These are phyloP conservation scores for Drosophila santomea DNA, from an alignment of 1,140 invertebrate species.

Conservation along the genomic window DNA sequence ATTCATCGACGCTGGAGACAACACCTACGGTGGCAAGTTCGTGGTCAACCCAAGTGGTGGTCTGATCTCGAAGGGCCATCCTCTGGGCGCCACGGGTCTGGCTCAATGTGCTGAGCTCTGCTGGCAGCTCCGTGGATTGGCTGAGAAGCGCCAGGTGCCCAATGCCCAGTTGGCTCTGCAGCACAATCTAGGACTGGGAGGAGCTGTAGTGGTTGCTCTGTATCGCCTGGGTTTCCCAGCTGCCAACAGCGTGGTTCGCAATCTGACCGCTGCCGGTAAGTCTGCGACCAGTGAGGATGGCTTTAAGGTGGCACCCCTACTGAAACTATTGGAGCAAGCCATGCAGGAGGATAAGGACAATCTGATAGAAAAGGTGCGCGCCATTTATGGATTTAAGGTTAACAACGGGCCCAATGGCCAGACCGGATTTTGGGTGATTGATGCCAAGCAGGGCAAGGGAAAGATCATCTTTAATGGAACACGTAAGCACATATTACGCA, in stretches of 20 bases:
- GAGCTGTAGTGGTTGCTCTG: constrained; percentile 95
- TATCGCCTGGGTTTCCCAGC: constrained; percentile 93
- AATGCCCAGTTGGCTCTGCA: constrained; percentile 94
- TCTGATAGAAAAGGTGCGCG: constrained; percentile 93
- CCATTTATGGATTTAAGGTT: constrained; percentile 95
- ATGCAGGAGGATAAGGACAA: constrained; percentile 93
- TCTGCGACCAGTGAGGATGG: constrained; percentile 78
- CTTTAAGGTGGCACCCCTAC: constrained; percentile 87
- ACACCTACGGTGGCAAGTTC: constrained; percentile 98
- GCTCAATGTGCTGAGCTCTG: constrained; percentile 98
- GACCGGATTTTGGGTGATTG: constrained; percentile 95
- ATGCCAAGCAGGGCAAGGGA: constrained; percentile 95
- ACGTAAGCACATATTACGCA: constrained; percentile 83
- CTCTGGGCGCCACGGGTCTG: constrained; percentile 97
- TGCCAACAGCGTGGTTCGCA: constrained; percentile 52
- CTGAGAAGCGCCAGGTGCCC: constrained; percentile 95
- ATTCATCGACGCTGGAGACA: constrained; percentile 96
- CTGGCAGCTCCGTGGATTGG: constrained; percentile 96
- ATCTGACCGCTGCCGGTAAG: constrained; percentile 81
- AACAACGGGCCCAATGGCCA: constrained; percentile 90
- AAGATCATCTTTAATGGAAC: constrained; percentile 92
- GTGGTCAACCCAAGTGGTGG: constrained; percentile 99
- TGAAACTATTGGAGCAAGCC: constrained; percentile 92
- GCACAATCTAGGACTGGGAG: constrained; percentile 98
- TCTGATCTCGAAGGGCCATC: constrained; percentile 99